Evolutionary conservation across 2,797 vertebrate genomes (phyloP).

Genomic region (Channallabes apus): DNA sequence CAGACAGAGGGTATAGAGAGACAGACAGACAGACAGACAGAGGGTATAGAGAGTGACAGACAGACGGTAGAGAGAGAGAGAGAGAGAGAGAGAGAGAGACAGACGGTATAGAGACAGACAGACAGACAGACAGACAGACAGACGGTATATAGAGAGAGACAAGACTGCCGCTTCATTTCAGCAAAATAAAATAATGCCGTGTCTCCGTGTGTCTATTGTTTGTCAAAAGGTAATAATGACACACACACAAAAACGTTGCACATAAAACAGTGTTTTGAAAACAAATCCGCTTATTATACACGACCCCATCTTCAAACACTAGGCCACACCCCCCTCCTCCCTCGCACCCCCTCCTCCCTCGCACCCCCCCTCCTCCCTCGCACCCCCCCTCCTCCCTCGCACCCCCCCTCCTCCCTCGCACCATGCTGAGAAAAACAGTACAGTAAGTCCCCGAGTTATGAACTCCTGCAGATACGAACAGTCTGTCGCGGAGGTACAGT

Average conservation of each 20-base stretch:
- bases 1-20: too few species aligned
- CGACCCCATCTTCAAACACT: background rate
- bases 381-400: background rate
- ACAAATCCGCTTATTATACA: too few species aligned
- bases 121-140: background rate
- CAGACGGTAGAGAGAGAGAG: conserved; percentile 40
- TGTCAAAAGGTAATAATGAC: background rate
- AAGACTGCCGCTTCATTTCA: background rate
- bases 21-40: too few species aligned
- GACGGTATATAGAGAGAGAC: background rate
- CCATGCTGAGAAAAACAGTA: background rate
- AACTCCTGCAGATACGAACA: too few species aligned
- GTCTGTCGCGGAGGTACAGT: too few species aligned
- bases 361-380: background rate
- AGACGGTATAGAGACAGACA: too few species aligned
- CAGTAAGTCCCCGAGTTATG: too few species aligned
- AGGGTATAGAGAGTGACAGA: background rate
- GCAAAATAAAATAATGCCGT: background rate
- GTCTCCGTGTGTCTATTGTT: background rate
- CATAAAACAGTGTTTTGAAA: background rate
- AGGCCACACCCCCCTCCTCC: background rate
- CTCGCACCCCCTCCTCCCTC: background rate
- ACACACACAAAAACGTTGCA: background rate
- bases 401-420: background rate
- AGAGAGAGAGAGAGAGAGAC: background rate